Evolutionary conservation across 2,888 invertebrate species (phyloP).

Genomic region (Netelia inedita): DNA sequence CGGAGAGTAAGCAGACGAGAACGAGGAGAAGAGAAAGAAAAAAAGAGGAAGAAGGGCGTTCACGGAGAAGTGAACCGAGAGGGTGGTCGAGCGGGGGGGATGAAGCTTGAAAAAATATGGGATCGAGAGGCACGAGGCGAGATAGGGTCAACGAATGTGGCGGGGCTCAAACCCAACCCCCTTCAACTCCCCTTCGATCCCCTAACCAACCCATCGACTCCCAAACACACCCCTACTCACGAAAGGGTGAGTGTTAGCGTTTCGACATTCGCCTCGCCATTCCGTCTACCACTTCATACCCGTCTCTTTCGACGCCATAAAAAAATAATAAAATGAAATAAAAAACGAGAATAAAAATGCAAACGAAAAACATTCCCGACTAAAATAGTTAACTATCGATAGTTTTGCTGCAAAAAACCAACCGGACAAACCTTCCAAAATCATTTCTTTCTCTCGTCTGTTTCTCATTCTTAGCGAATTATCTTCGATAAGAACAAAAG

Average conservation of each 20-base stretch:
- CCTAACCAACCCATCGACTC: constrained; percentile 40
- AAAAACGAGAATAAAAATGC: not conserved
- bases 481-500: too few species aligned
- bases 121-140: constrained; percentile 77
- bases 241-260: constrained; percentile 17
- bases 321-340: constrained; percentile 53
- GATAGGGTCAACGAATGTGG: constrained; percentile 77
- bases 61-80: constrained; percentile 52
- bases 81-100: constrained; percentile 51
- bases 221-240: constrained; percentile 10
- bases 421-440: not conserved
- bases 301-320: constrained; percentile 39
- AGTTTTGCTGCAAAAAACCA: not conserved
- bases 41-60: constrained; percentile 47
- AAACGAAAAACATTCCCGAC: not conserved
- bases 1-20: constrained; percentile 51
- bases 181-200: constrained; percentile 50
- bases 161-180: constrained; percentile 52
- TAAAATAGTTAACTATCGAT: not conserved
- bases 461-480: too few species aligned
- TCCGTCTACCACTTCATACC: constrained; percentile 55
- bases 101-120: constrained; percentile 75
- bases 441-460: too few species aligned
- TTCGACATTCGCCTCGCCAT: constrained; percentile 51
- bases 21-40: constrained; percentile 61